These are phyloP conservation scores for Diarsia dahlii DNA, from an alignment of 2,888 invertebrate species.

Conservation along the genomic window DNA sequence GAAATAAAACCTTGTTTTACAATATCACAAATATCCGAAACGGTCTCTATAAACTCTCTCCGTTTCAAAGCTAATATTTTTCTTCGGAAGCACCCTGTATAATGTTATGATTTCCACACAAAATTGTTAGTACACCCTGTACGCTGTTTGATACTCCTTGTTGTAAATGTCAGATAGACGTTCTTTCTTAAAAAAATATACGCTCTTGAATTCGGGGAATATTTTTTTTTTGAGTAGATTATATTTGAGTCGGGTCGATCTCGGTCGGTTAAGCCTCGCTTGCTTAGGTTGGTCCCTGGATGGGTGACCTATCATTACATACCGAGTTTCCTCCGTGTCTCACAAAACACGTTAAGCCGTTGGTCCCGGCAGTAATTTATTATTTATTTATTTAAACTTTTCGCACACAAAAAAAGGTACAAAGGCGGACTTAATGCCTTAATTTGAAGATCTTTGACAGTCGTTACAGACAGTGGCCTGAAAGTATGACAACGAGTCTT, in stretches of 20 bases:
- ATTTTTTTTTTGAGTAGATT: conserved; percentile 11
- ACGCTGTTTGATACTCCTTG: conserved; percentile 15
- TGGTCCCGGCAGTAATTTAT: no score
- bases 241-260: conserved; percentile 4
- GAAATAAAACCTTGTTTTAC: conserved; percentile 57
- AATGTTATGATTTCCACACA: conserved; percentile 50
- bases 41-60: conserved; percentile 47
- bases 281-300: no score
- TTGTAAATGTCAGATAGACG: conserved; percentile 17
- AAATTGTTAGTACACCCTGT: conserved; percentile 48
- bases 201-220: conserved; percentile 1
- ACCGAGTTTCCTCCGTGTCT: no score
- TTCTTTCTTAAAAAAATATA: conserved; percentile 21
- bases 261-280: no score
- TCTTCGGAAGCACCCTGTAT: conserved; percentile 28
- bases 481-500: no score
- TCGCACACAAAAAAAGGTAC: no score
- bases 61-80: conserved; percentile 53
- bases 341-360: no score
- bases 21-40: conserved; percentile 58
- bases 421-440: no score
- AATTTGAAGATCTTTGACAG: no score
- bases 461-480: no score
- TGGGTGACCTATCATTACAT: no score
- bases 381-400: no score